Evolutionary conservation across 1,140 invertebrate species (phyloP), one percentile per base, ranked within the genome.

Genomic region (Papilio helenus): DNA sequence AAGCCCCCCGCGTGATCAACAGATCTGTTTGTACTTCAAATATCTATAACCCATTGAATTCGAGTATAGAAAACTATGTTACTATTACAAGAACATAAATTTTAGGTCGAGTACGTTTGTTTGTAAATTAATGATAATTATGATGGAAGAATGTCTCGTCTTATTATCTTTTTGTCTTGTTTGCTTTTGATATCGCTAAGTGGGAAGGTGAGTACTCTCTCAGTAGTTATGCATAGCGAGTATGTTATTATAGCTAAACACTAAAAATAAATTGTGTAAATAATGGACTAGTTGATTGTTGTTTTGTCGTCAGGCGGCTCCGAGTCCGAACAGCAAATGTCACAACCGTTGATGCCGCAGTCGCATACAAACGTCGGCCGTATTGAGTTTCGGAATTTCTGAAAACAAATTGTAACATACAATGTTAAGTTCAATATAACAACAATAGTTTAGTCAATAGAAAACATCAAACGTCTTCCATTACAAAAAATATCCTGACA

Each of bases 371-470:
- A 90, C 44, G 88, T 88, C 42, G 93, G 93, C 8, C 90, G 88
- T 80, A 94, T 93, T 44, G 93, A 93, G 79, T 92, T 84, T 76
- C 91, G 90, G 49, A 94, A 80, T 91, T 93, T 94, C 93, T 94
- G 89, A 76, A 92, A 91, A 72, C 81, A 83, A 87, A 84, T 58
- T 23, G 7, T 58, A 71, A 61, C 58, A 61, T n/a, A 7, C 7
- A 20, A 49, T 49, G 16, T 18, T 49, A 49, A 49, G 16, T 49
- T 49, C 46, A 49, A 49, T 49, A 49, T 49, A 49, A 49, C 46
- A 49, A 18, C 44, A 46, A 14, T 46, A 49, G 10, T 49, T n/a
- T 16, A 49, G 16, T 49, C 46, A 49, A 18, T 18, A 18, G 34
- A 49, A 55, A 55, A 55, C n/a, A 55, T 55, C n/a, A 55, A 49